Percentiles rank a stretch among this genome's conserved stretches.
These are phyloP conservation scores for Abscondita cerata DNA, from an alignment of 2,888 invertebrate genomes.

Conservation along the genomic window DNA sequence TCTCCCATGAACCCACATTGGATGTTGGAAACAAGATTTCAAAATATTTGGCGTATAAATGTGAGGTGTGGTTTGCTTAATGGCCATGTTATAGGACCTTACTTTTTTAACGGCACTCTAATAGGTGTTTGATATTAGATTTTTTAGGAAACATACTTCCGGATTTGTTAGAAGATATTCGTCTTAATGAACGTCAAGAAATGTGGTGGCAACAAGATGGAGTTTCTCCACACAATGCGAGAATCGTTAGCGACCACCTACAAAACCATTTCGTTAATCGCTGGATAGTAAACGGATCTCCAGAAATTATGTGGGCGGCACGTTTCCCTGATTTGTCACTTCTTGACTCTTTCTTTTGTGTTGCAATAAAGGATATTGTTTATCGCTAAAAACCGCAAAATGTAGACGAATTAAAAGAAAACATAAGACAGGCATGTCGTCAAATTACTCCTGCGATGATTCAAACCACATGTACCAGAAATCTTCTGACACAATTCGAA, in stretches of 20 bases:
- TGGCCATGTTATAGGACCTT: neutral
- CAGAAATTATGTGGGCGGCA: neutral
- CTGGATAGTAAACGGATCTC: neutral
- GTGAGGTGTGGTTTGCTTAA: neutral
- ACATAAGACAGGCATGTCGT: neutral
- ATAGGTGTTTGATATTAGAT: neutral
- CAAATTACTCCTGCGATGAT: neutral
- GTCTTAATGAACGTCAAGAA: neutral
- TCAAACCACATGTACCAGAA: neutral
- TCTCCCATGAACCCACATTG: neutral
- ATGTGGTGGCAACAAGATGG: neutral
- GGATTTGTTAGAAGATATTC: neutral
- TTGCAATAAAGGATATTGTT: neutral
- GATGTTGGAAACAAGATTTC: neutral
- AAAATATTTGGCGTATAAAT: neutral
- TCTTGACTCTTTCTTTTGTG: neutral
- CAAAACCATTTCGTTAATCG: neutral
- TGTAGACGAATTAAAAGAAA: neutral
- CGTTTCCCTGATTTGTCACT: neutral
- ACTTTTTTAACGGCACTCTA: neutral
- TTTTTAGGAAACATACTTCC: neutral
- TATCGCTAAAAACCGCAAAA: neutral
- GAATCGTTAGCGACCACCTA: neutral
- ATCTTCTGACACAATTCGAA: too few relatives aligned
- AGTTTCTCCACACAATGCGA: neutral